phyloP scores from a whole-genome alignment of 2,113 vertebrate genomes.

The Bos javanicus region DNA sequence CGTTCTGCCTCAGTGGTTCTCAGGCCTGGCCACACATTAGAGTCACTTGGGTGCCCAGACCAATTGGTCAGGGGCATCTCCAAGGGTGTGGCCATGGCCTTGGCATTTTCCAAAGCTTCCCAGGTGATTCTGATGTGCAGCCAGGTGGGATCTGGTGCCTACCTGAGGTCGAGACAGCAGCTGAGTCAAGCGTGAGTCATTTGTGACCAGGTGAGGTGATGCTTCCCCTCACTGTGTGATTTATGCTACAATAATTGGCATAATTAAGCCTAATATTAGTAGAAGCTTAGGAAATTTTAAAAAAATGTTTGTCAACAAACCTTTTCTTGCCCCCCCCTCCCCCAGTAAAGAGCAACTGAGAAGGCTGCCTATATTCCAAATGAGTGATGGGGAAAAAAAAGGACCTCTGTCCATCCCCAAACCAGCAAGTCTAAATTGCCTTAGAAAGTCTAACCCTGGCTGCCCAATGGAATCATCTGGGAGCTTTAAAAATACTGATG shows the following conservation, averaged over 20 bases:
- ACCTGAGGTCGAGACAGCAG: background rate
- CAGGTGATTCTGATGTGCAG: background rate
- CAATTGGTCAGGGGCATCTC: background rate
- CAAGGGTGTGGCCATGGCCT: background rate
- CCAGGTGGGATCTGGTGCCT: background rate
- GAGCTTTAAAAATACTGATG: background rate
- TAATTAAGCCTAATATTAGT: constrained; percentile 20
- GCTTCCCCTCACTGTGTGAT: background rate
- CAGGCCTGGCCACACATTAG: background rate
- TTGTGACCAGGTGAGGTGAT: background rate
- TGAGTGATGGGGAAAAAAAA: background rate
- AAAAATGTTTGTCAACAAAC: background rate
- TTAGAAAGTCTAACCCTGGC: background rate
- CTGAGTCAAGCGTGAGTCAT: background rate
- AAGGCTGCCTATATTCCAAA: background rate
- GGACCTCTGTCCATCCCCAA: background rate
- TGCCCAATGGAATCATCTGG: background rate
- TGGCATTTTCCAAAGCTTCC: background rate
- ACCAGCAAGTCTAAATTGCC: background rate
- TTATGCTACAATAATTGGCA: constrained; percentile 8
- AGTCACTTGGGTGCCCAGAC: background rate
- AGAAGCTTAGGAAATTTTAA: background rate
- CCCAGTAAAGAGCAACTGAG: background rate
- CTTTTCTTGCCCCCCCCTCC: background rate
- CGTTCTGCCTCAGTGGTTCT: background rate